phyloP scores from a whole-genome alignment of 2,113 vertebrate species.

The Grammomys surdaster region DNA sequence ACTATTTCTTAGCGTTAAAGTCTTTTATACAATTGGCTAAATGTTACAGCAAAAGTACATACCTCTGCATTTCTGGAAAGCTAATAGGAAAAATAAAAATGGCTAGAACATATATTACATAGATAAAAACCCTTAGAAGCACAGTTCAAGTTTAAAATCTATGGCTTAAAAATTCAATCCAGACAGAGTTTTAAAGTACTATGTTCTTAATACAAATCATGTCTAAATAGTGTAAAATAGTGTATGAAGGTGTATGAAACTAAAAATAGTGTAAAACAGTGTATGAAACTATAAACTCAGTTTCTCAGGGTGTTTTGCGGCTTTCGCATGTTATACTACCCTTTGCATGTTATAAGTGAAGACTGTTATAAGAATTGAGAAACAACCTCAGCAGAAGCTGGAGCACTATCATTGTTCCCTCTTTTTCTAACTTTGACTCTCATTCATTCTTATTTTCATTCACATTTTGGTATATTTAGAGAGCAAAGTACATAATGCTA shows the following conservation, averaged over 20 bases:
- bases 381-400: not conserved
- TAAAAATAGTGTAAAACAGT: fast-evolving
- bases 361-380: not conserved
- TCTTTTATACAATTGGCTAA: not conserved
- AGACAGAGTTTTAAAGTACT: not conserved
- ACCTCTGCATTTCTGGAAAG: constrained; percentile 17
- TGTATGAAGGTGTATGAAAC: too few relatives aligned
- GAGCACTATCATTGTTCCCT: too few relatives aligned
- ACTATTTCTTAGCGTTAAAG: constrained; percentile 41
- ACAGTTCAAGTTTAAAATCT: not conserved
- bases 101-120: not conserved
- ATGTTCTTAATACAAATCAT: not conserved
- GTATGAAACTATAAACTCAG: not conserved
- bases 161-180: not conserved
- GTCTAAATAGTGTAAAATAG: fast-evolving
- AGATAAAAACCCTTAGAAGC: not conserved
- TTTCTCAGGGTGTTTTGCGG: not conserved
- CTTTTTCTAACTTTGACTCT: not conserved
- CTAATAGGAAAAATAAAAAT: not conserved
- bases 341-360: not conserved
- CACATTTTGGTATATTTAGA: not conserved
- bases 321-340: too few relatives aligned
- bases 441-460: not conserved
- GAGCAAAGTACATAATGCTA: not conserved
- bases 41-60: constrained; percentile 1